Conservation (phyloP, 1,140 invertebrate species). For the Centruroides vittatus region DNA sequence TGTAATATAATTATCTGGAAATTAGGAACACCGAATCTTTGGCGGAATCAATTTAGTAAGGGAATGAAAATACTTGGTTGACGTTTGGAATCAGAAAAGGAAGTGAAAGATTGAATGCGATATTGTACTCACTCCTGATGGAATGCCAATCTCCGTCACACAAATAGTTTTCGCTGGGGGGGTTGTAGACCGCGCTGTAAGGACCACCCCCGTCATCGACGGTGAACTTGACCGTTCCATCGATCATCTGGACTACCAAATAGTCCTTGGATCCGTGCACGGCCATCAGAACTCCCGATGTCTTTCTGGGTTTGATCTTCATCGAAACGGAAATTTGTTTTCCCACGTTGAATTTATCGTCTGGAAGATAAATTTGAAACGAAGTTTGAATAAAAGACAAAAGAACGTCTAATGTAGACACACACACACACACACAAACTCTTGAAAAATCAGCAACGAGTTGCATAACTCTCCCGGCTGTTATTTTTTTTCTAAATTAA, state of each 20-base stretch:
- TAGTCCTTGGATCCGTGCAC: constrained; percentile 68
- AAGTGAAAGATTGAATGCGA: too few species aligned
- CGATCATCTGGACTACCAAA: constrained; percentile 69
- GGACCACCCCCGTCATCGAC: constrained; percentile 72
- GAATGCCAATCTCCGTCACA: constrained; percentile 92
- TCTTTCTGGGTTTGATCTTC: constrained; percentile 72
- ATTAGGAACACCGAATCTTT: too few species aligned
- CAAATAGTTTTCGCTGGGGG: constrained; percentile 50
- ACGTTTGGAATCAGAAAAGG: too few species aligned
- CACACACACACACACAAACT: too few species aligned
- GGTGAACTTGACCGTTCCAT: constrained; percentile 60
- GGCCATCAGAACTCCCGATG: constrained; percentile 54
- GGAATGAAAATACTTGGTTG: too few species aligned
- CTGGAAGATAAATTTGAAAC: constrained; percentile 20
- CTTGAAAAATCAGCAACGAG: too few species aligned
- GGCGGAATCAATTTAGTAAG: too few species aligned
- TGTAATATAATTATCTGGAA: too few species aligned
- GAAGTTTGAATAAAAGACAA: too few species aligned
- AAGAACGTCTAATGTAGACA: too few species aligned
- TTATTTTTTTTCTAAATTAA: too few species aligned
- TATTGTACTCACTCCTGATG: constrained; percentile 49
- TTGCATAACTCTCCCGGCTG: too few species aligned
- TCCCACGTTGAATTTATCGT: constrained; percentile 62
- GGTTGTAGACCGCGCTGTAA: constrained; percentile 54
- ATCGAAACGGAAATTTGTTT: constrained; percentile 60